Conservation (phyloP, 2,113 vertebrate genomes). For the Zosterops borbonicus region DNA sequence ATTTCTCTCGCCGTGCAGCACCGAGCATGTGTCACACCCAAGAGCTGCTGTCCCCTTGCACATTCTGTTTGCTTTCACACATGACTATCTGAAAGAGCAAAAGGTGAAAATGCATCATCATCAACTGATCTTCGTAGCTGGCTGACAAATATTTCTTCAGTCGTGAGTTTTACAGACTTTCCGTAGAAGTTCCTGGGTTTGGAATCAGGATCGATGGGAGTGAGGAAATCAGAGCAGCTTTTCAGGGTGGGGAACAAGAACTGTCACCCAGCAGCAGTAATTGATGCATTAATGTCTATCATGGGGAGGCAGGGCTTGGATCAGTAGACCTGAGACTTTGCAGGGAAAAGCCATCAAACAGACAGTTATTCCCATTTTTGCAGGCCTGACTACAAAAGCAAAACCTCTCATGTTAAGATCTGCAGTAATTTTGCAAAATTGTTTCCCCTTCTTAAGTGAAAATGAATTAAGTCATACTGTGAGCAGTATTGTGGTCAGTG, state of each 20-base stretch:
- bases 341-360: neutral
- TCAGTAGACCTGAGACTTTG: neutral
- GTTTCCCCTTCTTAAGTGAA: neutral
- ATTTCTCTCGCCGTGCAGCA: neutral
- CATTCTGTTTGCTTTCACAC: neutral
- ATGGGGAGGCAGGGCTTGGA: neutral
- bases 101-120: neutral
- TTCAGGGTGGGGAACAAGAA: neutral
- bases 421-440: neutral
- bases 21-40: neutral
- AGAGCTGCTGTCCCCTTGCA: neutral
- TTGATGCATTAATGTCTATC: neutral
- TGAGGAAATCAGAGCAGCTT: neutral
- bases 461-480: constrained; percentile 37
- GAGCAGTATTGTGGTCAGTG: constrained; percentile 8
- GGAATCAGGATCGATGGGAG: accelerated
- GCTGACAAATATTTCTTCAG: neutral
- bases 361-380: neutral
- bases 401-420: neutral
- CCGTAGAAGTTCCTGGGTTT: neutral
- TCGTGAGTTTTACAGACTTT: neutral
- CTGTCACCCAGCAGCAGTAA: neutral
- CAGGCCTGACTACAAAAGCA: neutral
- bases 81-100: neutral
- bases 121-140: neutral